Conservation (phyloP, 2,888 invertebrate genomes). For the Phoenoteleia sp. region DNA sequence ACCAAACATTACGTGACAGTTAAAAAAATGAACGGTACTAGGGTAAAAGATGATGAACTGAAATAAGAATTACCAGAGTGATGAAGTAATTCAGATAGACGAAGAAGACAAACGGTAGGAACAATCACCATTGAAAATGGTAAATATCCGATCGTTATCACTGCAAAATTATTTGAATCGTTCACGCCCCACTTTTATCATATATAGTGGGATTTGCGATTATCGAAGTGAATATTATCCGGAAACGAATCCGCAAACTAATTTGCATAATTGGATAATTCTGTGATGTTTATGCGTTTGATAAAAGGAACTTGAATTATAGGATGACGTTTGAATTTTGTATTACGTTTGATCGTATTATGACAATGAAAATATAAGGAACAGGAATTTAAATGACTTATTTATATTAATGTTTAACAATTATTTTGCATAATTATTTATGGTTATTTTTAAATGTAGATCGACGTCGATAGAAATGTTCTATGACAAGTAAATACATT, state of each 20-base stretch:
- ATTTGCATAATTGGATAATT: constrained; percentile 38
- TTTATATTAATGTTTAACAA: no score
- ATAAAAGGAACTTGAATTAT: no score
- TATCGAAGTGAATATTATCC: constrained; percentile 27
- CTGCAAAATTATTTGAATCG: constrained; percentile 69
- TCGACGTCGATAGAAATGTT: no score
- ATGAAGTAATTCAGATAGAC: constrained; percentile 68
- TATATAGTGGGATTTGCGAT: constrained; percentile 40
- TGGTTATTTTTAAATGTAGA: no score
- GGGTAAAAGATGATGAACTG: constrained; percentile 59
- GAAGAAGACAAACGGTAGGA: constrained; percentile 72
- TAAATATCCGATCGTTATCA: constrained; percentile 70
- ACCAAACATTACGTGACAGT: no score
- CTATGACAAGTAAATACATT: no score
- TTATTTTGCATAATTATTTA: no score
- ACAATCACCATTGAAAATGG: constrained; percentile 74
- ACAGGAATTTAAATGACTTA: no score
- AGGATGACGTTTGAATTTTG: no score
- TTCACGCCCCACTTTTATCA: constrained; percentile 53
- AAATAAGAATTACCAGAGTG: constrained; percentile 70
- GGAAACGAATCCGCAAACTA: constrained; percentile 16
- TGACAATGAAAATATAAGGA: no score
- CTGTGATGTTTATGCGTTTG: constrained; percentile 1
- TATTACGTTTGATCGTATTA: no score
- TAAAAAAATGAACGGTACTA: no score